Evolutionary conservation across 2,888 invertebrate species (phyloP), one percentile per base, ranked within the genome.

Genomic region (Drosophila buzzatii): DNA sequence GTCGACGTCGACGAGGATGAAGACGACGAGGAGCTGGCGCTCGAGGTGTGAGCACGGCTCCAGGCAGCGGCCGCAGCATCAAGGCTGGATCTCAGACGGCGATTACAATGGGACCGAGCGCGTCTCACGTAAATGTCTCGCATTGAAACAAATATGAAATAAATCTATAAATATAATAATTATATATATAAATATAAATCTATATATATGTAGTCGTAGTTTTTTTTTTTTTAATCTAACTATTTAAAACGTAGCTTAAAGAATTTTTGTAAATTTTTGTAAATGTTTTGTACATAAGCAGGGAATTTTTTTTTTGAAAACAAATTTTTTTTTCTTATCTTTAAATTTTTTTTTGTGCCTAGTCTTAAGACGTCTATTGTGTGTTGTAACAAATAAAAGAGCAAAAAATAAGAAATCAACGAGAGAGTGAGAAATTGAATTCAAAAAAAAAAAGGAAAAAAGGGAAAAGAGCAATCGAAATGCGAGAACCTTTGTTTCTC

Each of bases 211-310:
- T 55, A 52, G 35, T 12, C 8, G 52, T 53, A 52, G 53, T 39
- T 37, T 70, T 72, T 79, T 78, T 79, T 78, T 79, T 66, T 49
- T 73, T 41, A 37, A 64, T 42, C n/a, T 68, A 69, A 74, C 66
- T 78, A 75, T 75, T 75, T 79, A 78, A 74, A 71, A 53, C 20
- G 23, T 78, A 81, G 76, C 58, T 55, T 75, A 71, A 67, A 14
- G 39, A 62, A 69, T 70, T 84, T 75, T 87, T 84, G 85, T 86
- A 87, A 62, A 81, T 87, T 85, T 87, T 84, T 85, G 84, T 85
- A 85, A 85, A 85, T 85, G 80, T 81, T 87, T 81, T 85, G 85
- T 85, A 85, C 53, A 85, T 87, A 81, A 64, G 70, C 64, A 72
- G 51, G 53, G n/a, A 16, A 67, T 56, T 31, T 71, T 64, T 73